phyloP scores from a whole-genome alignment of 2,888 invertebrate genomes.

The Athetis lepigone region DNA sequence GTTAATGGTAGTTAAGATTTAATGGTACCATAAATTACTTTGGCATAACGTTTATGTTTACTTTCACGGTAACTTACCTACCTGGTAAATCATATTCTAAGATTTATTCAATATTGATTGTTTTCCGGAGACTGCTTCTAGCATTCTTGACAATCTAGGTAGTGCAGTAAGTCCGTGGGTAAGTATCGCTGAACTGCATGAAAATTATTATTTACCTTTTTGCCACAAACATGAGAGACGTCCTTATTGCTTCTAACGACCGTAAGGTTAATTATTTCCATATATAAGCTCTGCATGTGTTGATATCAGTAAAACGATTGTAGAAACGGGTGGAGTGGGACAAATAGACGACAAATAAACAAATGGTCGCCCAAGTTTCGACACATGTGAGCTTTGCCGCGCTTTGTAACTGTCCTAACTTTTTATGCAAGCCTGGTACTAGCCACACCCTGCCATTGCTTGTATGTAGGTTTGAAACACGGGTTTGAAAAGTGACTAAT shows the following conservation, averaged over 20 bases:
- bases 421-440: constrained; percentile 63
- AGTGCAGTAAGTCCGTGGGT: not conserved
- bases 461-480: constrained; percentile 29
- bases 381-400: constrained; percentile 64
- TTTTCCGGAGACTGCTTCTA: constrained; percentile 15
- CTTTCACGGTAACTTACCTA: constrained; percentile 42
- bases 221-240: not conserved
- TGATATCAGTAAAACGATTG: constrained; percentile 44
- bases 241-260: not conserved
- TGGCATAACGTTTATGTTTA: constrained; percentile 45
- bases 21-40: constrained; percentile 49
- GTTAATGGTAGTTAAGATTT: constrained; percentile 52
- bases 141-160: not conserved
- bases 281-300: constrained; percentile 42
- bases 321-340: constrained; percentile 49
- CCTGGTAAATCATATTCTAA: constrained; percentile 35
- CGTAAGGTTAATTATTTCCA: constrained; percentile 17
- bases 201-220: constrained; percentile 5
- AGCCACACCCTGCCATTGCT: constrained; percentile 31
- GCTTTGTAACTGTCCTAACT: constrained; percentile 67
- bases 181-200: not conserved
- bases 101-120: constrained; percentile 32
- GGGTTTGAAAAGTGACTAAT: constrained; percentile 45
- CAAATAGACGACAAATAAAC: constrained; percentile 65
- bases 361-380: constrained; percentile 47